Evolutionary conservation across 2,113 vertebrate genomes (phyloP).

Genomic region (Leptocoma aspasia): DNA sequence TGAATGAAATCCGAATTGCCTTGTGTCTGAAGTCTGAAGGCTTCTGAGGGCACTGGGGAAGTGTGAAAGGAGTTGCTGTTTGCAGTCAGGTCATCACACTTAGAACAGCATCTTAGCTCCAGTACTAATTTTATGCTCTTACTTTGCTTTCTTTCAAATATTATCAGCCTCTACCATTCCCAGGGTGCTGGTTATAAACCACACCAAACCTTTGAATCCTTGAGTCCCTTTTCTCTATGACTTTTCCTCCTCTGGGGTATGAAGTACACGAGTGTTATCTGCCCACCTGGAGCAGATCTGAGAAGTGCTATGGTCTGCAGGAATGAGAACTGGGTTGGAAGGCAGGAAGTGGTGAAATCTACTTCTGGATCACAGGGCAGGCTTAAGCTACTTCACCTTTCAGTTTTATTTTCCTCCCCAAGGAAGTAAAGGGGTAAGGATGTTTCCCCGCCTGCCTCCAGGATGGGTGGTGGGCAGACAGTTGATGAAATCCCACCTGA

Average conservation of each 20-base stretch:
- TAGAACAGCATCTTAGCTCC: background rate
- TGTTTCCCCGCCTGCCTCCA: background rate
- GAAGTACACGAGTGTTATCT: background rate
- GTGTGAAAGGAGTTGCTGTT: background rate
- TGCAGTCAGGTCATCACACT: background rate
- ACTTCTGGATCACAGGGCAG: background rate
- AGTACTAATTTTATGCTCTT: background rate
- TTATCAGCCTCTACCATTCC: background rate
- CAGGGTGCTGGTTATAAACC: background rate
- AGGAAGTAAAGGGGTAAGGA: background rate
- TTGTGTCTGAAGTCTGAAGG: background rate
- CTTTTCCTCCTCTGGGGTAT: background rate
- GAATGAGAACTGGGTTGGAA: background rate
- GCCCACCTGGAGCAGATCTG: background rate
- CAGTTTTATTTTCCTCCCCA: background rate
- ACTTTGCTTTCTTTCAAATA: background rate
- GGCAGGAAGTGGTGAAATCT: background rate
- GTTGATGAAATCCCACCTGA: background rate
- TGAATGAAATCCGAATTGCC: background rate
- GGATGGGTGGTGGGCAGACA: background rate
- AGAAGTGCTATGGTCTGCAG: background rate
- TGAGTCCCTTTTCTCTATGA: background rate
- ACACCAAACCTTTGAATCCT: slow-evolving; percentile 1
- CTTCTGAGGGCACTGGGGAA: background rate
- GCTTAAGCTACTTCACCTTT: background rate